Conservation (phyloP, 2,888 invertebrate species). For the Xylocampa areola region DNA sequence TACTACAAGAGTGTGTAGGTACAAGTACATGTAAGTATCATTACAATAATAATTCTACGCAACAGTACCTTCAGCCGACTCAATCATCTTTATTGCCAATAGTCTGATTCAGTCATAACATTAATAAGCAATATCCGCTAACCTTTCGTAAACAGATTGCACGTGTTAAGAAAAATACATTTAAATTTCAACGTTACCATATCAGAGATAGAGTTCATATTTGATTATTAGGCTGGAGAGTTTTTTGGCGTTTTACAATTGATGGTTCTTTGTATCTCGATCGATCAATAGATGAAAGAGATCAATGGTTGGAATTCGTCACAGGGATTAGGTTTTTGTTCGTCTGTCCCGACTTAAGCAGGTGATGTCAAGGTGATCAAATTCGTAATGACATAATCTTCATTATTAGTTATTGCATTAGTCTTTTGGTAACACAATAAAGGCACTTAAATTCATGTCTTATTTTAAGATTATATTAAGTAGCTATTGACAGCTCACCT, state of each 20-base stretch:
- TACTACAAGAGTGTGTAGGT: conserved; percentile 6
- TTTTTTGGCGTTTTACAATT: conserved; percentile 41
- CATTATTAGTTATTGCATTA: conserved; percentile 52
- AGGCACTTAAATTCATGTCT: conserved; percentile 10
- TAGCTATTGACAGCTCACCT: not conserved
- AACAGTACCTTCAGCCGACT: conserved; percentile 62
- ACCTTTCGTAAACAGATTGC: conserved; percentile 79
- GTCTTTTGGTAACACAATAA: conserved; percentile 31
- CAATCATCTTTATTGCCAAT: conserved; percentile 84
- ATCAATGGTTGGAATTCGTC: conserved; percentile 78
- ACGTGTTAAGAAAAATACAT: conserved; percentile 68
- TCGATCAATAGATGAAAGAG: conserved; percentile 81
- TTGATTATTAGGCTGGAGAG: conserved; percentile 4
- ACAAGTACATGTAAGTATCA: conserved; percentile 17
- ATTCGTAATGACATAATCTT: conserved; percentile 51
- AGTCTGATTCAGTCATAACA: conserved; percentile 80
- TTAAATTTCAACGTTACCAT: conserved; percentile 53
- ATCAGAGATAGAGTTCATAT: conserved; percentile 33
- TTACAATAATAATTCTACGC: conserved; percentile 39
- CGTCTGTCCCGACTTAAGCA: conserved; percentile 48
- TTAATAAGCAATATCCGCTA: conserved; percentile 87
- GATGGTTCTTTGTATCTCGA: conserved; percentile 63
- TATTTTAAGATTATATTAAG: conserved; percentile 24
- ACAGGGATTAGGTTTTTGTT: conserved; percentile 70
- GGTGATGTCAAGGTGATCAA: conserved; percentile 54